A percentile compares a stretch with the other conserved stretches of the same genome.
These are phyloP conservation scores for Epizoanthus fatuus DNA, from an alignment of 92 coral and sea anemone species.

Conservation along the genomic window DNA sequence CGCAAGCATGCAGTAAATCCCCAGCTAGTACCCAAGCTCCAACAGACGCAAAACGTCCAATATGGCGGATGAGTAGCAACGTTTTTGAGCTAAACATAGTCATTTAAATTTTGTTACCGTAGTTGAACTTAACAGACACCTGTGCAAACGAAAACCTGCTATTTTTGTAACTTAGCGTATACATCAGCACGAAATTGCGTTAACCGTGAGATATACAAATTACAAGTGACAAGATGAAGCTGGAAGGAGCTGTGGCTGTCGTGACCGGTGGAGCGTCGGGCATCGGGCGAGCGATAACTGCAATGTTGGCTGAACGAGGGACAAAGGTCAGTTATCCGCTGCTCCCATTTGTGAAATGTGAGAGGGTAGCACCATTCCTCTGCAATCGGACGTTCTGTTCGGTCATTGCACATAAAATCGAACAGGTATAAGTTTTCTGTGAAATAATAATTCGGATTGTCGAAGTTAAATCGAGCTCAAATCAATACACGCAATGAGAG, in stretches of 20 bases:
- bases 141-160: background rate
- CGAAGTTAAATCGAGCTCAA: no score
- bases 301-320: slow-evolving; percentile 38
- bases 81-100: no score
- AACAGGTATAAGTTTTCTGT: no score
- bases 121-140: background rate
- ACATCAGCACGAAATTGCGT: background rate
- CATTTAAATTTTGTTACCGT: no score
- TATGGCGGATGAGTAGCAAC: slow-evolving; percentile 7
- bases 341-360: no score
- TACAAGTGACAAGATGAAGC: background rate
- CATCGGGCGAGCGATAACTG: slow-evolving; percentile 26
- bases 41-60: background rate
- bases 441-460: no score
- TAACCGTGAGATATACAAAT: background rate
- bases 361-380: no score
- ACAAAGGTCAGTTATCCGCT: slow-evolving; percentile 10
- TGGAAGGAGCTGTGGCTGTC: slow-evolving; percentile 24
- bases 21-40: background rate
- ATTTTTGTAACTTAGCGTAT: background rate
- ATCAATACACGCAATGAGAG: no score
- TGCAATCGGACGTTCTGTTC: no score
- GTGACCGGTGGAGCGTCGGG: slow-evolving; percentile 45
- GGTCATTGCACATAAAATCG: no score
- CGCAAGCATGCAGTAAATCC: no score